phyloP scores from a whole-genome alignment of 2,797 vertebrate species.

The Sphenopsis melanotis region DNA sequence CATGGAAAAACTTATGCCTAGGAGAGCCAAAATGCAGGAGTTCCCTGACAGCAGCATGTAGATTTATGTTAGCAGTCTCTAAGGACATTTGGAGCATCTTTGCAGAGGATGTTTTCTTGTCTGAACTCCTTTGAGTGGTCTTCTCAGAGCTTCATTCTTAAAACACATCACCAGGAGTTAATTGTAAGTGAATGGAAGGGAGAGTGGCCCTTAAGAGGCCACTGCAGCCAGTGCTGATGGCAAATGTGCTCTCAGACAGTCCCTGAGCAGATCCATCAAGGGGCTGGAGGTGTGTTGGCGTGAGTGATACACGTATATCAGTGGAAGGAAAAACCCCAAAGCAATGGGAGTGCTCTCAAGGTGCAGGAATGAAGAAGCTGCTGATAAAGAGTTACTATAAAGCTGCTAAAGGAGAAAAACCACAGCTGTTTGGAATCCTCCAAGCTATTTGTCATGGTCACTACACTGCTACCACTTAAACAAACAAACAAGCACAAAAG shows the following conservation, averaged over 20 bases:
- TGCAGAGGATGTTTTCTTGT: neutral
- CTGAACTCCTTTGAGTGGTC: neutral
- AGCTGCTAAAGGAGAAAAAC: neutral
- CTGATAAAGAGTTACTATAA: neutral
- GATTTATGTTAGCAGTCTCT: neutral
- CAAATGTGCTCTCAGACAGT: neutral
- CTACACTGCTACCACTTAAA: slow-evolving; percentile 51
- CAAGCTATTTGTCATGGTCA: slow-evolving; percentile 45
- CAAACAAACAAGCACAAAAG: slow-evolving; percentile 39
- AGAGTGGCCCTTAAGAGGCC: neutral
- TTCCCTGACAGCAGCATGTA: neutral
- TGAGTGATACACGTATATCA: neutral
- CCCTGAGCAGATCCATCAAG: neutral
- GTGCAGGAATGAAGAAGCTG: neutral
- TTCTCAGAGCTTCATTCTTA: neutral
- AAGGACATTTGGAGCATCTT: neutral
- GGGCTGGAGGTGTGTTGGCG: neutral
- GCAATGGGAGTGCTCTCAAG: neutral
- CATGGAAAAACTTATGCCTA: neutral
- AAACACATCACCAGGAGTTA: neutral
- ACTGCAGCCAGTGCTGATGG: neutral
- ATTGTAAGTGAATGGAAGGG: neutral
- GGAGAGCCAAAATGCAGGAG: neutral
- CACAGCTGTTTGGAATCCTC: neutral
- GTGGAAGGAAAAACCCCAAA: neutral